Base-by-base conservation (phyloP, 2,888 invertebrate genomes). In the Pardosa pseudoannulata region DNA sequence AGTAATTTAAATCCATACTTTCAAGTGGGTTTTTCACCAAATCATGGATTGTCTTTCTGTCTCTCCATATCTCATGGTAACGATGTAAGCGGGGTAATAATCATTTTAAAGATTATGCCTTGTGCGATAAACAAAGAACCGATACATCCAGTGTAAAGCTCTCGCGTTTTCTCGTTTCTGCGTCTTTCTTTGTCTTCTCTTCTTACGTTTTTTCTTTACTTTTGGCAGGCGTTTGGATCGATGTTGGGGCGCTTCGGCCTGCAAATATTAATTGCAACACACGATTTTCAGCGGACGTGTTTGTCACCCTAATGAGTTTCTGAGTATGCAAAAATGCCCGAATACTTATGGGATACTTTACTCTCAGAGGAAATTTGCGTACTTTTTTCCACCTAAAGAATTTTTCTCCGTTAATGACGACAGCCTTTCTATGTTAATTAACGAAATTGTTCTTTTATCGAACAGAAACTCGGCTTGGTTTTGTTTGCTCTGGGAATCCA, bases 351-450 rank as follows among this genome's bases (percentile, higher is more conserved):
- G 72, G 56, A 32, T 73, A 80, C 74, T 80, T 56, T 80, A 56
- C 56, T 56, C 31, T n/a, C 50, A 41, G 39, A 68, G 81, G 32
- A 70, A 73, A 72, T 65, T 50, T 56, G 13, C 56, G 27, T 23
- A 41, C 68, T 75, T 82, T 81, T 82, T 82, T 41, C 62, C 67
- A 56, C 19, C 1, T 11, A 23, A 56, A 56, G 56, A 56, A 75
- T 83, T 83, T 83, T 76, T 83, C 82, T 71, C 65, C 76, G 82
- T 41, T 83, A 83, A 83, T 83, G 82, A 83, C 82, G 72, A 76
- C 71, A 76, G 76, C 72, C 82, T 75, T 82, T 75, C 82, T 83
- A 83, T 76, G 82, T 83, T 83, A 83, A 83, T 83, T 83, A 83
- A 83, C 70, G 72, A 71, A 76, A 71, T 62, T 76, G 82, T 83